These are phyloP conservation scores for Drosophila pegasa DNA, from an alignment of 2,888 invertebrate genomes.

Conservation along the genomic window DNA sequence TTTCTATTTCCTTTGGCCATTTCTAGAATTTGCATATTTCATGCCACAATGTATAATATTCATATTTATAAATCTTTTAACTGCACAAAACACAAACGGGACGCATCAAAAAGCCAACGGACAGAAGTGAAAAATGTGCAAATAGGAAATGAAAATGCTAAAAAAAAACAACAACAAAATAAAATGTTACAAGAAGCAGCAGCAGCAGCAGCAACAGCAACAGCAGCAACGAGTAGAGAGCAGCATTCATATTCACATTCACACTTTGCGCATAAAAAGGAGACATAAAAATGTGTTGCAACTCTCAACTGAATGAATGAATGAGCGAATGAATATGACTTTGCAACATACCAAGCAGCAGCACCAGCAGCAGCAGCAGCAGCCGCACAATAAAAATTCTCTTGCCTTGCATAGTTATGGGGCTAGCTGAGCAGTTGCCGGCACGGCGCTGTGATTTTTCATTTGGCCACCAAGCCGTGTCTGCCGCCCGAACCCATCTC, in stretches of 20 bases:
- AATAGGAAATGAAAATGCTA: slow-evolving; percentile 74
- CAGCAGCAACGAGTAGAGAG: slow-evolving; percentile 1
- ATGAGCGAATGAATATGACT: slow-evolving; percentile 69
- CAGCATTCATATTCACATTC: slow-evolving; percentile 50
- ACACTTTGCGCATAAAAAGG: slow-evolving; percentile 67
- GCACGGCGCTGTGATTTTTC: slow-evolving; percentile 77
- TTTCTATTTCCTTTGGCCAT: slow-evolving; percentile 76
- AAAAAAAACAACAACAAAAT: slow-evolving; percentile 24
- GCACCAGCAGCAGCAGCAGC: slow-evolving; percentile 24
- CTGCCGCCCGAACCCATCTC: slow-evolving; percentile 9
- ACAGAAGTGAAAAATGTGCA: slow-evolving; percentile 71
- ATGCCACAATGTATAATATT: slow-evolving; percentile 81
- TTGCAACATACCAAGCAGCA: slow-evolving; percentile 41
- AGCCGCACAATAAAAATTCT: slow-evolving; percentile 68
- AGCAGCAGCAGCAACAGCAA: slow-evolving; percentile 3
- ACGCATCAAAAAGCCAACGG: slow-evolving; percentile 78
- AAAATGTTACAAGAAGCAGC: slow-evolving; percentile 39
- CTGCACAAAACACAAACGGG: slow-evolving; percentile 75
- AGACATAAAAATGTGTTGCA: slow-evolving; percentile 77
- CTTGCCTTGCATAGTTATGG: slow-evolving; percentile 51
- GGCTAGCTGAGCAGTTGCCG: slow-evolving; percentile 57
- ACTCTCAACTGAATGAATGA: slow-evolving; percentile 70
- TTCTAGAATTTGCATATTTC: slow-evolving; percentile 77
- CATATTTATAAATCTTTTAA: slow-evolving; percentile 80
- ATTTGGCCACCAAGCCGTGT: slow-evolving; percentile 57